Evolutionary conservation across 2,888 invertebrate genomes (phyloP).

Genomic region (Eupithecia subfuscata): DNA sequence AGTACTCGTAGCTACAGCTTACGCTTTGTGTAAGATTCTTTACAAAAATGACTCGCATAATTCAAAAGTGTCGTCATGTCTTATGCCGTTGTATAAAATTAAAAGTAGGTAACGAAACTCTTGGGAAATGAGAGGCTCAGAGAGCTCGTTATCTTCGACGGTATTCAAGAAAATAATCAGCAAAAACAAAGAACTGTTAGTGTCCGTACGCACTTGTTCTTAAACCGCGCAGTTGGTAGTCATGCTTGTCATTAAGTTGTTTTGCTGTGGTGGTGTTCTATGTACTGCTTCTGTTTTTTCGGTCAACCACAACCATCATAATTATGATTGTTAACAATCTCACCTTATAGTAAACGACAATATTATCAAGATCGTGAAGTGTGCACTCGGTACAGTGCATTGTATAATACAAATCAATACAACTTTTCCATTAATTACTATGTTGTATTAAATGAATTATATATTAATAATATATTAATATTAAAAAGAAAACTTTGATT

Average conservation of each 20-base stretch:
- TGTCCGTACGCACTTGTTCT: background rate
- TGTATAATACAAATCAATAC: too few species aligned
- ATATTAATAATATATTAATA: too few species aligned
- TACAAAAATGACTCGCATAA: background rate
- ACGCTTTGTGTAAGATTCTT: background rate
- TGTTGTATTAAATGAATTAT: too few species aligned
- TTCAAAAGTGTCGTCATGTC: slow-evolving; percentile 6
- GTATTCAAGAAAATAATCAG: slow-evolving; percentile 66
- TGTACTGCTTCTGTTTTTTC: background rate
- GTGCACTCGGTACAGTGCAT: too few species aligned
- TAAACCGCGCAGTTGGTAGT: background rate
- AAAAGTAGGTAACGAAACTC: slow-evolving; percentile 65
- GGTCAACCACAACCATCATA: background rate
- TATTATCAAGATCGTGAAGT: too few species aligned
- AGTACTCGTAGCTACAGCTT: background rate
- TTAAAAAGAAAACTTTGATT: too few species aligned
- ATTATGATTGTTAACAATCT: too few species aligned
- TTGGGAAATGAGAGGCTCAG: slow-evolving; percentile 69
- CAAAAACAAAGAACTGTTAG: slow-evolving; percentile 58
- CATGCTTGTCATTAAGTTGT: background rate
- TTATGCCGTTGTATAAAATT: slow-evolving; percentile 54
- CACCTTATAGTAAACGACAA: too few species aligned
- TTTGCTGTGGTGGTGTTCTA: background rate
- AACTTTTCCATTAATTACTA: too few species aligned
- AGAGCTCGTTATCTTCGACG: slow-evolving; percentile 69